phyloP scores from a whole-genome alignment of 2,888 invertebrate genomes.

The Crematogaster levior region DNA sequence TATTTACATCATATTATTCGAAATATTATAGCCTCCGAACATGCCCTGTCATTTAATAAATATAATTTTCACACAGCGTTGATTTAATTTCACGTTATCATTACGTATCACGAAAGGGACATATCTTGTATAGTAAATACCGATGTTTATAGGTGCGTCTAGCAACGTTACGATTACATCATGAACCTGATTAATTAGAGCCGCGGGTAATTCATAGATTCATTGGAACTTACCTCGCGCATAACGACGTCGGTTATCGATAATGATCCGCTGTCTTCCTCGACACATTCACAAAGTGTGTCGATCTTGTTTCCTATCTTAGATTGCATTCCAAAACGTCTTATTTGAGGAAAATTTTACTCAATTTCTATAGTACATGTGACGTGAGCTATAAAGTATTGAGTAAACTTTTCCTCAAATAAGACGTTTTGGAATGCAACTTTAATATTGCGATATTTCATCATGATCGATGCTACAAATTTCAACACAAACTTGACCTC shows the following conservation, averaged over 20 bases:
- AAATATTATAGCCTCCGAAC: neutral
- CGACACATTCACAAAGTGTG: constrained; percentile 1
- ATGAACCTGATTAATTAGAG: neutral
- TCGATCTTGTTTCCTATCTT: constrained; percentile 1
- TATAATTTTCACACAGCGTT: constrained; percentile 61
- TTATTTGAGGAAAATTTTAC: no score
- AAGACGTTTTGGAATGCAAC: no score
- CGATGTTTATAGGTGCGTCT: constrained; percentile 46
- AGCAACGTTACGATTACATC: neutral
- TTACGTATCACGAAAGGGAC: constrained; percentile 38
- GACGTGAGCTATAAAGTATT: no score
- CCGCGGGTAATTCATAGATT: neutral
- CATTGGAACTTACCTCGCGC: constrained; percentile 72
- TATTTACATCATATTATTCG: constrained; percentile 63
- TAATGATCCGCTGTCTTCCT: constrained; percentile 32
- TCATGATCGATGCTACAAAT: constrained; percentile 60
- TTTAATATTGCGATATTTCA: constrained; percentile 15
- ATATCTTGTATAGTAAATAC: constrained; percentile 32
- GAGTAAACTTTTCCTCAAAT: no score
- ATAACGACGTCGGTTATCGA: constrained; percentile 13
- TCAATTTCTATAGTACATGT: no score
- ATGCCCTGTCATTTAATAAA: constrained; percentile 18
- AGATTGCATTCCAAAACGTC: no score
- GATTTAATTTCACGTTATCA: constrained; percentile 31
- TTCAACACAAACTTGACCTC: constrained; percentile 46